Evolutionary conservation across 2,797 vertebrate species (phyloP).

Genomic region (Catamblyrhynchus diadema): DNA sequence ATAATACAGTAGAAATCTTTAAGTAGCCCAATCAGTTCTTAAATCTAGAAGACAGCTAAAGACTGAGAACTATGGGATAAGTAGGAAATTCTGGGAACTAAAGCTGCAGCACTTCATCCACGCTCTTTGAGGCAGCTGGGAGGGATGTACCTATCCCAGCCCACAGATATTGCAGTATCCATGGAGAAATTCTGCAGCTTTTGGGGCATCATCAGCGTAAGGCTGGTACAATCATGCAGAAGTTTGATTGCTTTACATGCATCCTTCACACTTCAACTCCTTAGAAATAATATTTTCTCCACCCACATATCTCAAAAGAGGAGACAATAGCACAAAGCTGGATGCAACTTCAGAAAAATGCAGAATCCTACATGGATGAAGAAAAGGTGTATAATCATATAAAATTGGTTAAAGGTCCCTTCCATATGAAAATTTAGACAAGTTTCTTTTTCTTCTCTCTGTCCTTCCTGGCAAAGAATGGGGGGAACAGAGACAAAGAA

Average conservation of each 20-base stretch:
- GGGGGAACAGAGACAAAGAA: slow-evolving; percentile 10
- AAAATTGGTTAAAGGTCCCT: not conserved
- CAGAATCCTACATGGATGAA: not conserved
- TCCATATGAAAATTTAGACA: not conserved
- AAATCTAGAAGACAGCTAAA: not conserved
- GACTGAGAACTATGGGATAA: not conserved
- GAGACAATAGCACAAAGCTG: slow-evolving; percentile 5
- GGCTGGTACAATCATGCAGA: not conserved
- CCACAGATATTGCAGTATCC: slow-evolving; percentile 24
- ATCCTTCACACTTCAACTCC: slow-evolving; percentile 30
- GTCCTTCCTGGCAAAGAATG: not conserved
- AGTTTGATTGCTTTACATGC: not conserved
- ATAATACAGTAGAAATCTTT: not conserved
- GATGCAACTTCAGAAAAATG: not conserved
- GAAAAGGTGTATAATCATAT: not conserved
- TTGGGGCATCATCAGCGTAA: slow-evolving; percentile 55
- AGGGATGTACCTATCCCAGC: slow-evolving; percentile 19
- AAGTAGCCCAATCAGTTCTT: not conserved
- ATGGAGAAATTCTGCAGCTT: slow-evolving; percentile 64
- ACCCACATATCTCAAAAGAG: not conserved
- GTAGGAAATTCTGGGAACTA: not conserved
- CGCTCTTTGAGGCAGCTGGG: not conserved
- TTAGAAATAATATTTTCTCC: not conserved
- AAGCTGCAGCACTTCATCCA: slow-evolving; percentile 18
- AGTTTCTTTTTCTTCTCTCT: not conserved